Conservation (phyloP, 2,113 vertebrate genomes). For the Neopipo cinnamomea region DNA sequence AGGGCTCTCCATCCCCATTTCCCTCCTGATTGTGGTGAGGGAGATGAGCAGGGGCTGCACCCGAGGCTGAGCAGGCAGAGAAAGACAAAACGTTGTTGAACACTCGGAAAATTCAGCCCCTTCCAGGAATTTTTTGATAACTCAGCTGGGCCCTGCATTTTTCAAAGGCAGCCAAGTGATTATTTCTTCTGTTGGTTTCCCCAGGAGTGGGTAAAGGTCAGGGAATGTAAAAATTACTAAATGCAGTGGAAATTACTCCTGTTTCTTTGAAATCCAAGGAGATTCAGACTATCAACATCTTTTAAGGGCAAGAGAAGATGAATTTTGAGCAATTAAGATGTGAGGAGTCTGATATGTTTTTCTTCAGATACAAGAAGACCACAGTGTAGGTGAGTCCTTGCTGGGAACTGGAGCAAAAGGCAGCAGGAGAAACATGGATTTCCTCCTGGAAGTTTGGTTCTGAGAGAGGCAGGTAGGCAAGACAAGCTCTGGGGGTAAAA, state of each 20-base stretch:
- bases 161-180: background rate
- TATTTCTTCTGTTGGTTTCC: background rate
- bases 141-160: background rate
- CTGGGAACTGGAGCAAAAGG: background rate
- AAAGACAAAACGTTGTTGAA: background rate
- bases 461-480: background rate
- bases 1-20: accelerated
- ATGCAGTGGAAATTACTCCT: background rate
- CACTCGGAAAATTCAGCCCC: background rate
- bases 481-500: background rate
- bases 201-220: background rate
- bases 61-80: accelerated
- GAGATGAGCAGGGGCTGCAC: background rate
- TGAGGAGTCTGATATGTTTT: background rate
- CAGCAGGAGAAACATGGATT: background rate
- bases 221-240: background rate
- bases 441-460: background rate
- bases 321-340: background rate
- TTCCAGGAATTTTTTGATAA: background rate
- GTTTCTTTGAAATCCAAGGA: background rate
- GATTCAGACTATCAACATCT: background rate
- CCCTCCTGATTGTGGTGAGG: background rate
- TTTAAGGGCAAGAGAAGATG: background rate
- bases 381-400: background rate
- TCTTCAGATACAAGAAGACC: background rate